Evolutionary conservation across 2,797 vertebrate genomes (phyloP).

Genomic region (Pangasius djambal): DNA sequence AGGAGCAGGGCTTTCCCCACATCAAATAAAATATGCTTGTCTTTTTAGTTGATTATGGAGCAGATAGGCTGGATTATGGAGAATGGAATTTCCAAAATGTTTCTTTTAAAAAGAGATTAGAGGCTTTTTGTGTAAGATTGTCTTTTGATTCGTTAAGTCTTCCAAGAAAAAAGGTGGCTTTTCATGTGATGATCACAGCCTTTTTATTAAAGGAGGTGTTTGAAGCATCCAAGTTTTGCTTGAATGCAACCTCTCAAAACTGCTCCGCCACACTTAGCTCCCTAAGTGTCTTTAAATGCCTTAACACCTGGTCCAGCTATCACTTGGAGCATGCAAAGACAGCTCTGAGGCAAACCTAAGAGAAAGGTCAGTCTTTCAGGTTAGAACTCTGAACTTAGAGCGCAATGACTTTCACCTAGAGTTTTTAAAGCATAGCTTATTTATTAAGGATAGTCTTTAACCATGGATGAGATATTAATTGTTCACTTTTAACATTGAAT

Average conservation of each 20-base stretch:
- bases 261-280: constrained; percentile 36
- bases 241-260: constrained; percentile 40
- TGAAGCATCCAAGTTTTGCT: constrained; percentile 52
- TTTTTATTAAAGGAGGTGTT: constrained; percentile 47
- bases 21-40: constrained; percentile 79
- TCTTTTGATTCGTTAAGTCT: constrained; percentile 68
- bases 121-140: constrained; percentile 77
- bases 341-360: constrained; percentile 36
- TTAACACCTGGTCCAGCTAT: constrained; percentile 56
- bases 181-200: constrained; percentile 56
- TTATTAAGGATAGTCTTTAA: constrained; percentile 20
- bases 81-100: constrained; percentile 80
- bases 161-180: constrained; percentile 69
- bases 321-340: constrained; percentile 40
- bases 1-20: constrained; percentile 78
- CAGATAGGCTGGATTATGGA: constrained; percentile 78
- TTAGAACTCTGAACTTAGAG: constrained; percentile 26
- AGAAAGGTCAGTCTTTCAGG: constrained; percentile 28
- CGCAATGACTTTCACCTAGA: neutral
- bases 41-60: constrained; percentile 80
- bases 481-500: constrained; percentile 4
- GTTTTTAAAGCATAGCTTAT: neutral
- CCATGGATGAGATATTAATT: neutral
- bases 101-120: constrained; percentile 72
- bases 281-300: constrained; percentile 45